These are phyloP conservation scores for Philopedon plagiatum DNA, from an alignment of 2,888 invertebrate genomes.

Conservation along the genomic window DNA sequence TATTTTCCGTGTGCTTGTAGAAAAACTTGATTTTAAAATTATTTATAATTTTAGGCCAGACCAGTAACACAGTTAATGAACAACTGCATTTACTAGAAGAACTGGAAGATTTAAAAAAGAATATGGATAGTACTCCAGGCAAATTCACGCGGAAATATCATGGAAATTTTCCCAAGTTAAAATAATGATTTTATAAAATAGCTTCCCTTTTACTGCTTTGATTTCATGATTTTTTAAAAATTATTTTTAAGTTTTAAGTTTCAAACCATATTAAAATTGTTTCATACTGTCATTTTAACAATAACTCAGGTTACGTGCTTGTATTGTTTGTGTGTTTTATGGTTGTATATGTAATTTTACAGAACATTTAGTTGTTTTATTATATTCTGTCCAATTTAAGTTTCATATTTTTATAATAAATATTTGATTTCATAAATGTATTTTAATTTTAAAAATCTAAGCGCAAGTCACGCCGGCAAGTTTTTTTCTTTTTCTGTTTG, in stretches of 20 bases:
- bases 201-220: background rate
- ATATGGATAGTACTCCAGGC: background rate
- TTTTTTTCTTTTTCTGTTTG: too few species aligned
- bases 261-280: too few species aligned
- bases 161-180: background rate
- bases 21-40: too few species aligned
- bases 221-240: too few species aligned
- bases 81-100: slow-evolving; percentile 1
- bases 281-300: too few species aligned
- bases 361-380: too few species aligned
- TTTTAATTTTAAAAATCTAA: background rate
- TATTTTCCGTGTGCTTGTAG: too few species aligned
- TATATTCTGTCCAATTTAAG: background rate
- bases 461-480: too few species aligned
- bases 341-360: too few species aligned
- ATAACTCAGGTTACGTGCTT: too few species aligned
- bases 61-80: background rate
- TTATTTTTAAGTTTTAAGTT: too few species aligned
- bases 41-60: background rate
- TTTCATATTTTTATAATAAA: background rate
- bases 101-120: background rate
- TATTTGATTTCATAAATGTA: background rate
- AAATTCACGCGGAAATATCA: background rate
- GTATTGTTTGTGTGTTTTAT: background rate
- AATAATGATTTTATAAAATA: too few species aligned